These are phyloP conservation scores for Yponomeuta evonymella DNA, from an alignment of 2,888 invertebrate species.

Conservation along the genomic window DNA sequence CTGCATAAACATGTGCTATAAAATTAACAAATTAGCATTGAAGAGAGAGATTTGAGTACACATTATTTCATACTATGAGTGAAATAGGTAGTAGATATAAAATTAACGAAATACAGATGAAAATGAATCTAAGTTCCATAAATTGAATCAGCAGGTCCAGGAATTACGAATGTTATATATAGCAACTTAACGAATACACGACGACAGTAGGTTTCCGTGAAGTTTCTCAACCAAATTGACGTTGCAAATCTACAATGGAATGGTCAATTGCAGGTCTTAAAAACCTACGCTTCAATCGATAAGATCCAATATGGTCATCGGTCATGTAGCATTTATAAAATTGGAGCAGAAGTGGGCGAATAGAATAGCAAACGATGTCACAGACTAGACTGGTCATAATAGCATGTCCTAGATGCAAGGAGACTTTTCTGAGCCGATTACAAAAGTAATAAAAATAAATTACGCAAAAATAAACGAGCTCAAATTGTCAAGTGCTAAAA, in stretches of 20 bases:
- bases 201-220: not conserved
- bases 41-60: no score
- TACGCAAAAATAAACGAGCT: conserved; percentile 33
- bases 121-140: no score
- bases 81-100: no score
- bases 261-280: not conserved
- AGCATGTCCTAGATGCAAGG: not conserved
- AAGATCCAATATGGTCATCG: not conserved
- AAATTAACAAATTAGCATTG: no score
- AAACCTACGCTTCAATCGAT: conserved; percentile 4
- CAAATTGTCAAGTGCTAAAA: conserved; percentile 37
- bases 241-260: not conserved
- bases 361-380: not conserved
- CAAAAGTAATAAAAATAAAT: not conserved
- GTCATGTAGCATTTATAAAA: conserved; percentile 4
- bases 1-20: no score
- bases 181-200: not conserved
- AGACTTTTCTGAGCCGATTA: not conserved
- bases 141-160: no score
- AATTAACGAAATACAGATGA: no score
- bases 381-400: not conserved
- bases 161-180: no score
- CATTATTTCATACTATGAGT: no score
- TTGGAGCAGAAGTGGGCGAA: not conserved
- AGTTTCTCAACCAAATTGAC: not conserved